phyloP scores from a whole-genome alignment of 2,113 vertebrate genomes.

The Calypte anna region DNA sequence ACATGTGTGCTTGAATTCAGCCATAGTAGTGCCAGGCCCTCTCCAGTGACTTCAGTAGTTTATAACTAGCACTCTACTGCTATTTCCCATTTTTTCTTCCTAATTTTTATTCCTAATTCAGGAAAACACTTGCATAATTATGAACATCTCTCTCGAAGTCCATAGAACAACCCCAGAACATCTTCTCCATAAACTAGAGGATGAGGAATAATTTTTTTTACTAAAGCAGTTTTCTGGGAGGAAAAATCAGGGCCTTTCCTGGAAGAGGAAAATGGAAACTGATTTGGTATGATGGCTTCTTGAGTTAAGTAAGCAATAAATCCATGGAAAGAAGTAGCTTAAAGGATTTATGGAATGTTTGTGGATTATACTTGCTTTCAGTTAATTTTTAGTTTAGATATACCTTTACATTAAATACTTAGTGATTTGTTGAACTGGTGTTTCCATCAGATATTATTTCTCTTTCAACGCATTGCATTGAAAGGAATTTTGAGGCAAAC shows the following conservation, averaged over 20 bases:
- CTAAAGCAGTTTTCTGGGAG: background rate
- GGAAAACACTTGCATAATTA: background rate
- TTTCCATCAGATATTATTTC: background rate
- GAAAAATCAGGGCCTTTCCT: background rate
- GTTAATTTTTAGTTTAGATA: slow-evolving; percentile 26
- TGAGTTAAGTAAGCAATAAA: background rate
- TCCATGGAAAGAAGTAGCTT: background rate
- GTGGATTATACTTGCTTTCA: background rate
- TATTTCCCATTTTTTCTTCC: background rate
- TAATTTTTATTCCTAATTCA: background rate
- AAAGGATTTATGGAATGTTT: background rate
- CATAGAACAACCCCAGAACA: background rate
- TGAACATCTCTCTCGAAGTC: slow-evolving; percentile 7
- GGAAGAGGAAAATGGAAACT: background rate
- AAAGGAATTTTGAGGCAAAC: slow-evolving; percentile 1
- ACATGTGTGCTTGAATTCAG: background rate
- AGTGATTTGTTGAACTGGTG: background rate
- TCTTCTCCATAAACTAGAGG: background rate
- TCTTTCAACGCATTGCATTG: background rate
- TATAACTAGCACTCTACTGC: background rate
- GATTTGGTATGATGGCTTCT: background rate
- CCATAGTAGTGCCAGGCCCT: background rate
- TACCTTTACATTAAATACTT: background rate
- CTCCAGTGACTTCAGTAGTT: background rate
- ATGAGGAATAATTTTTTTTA: background rate